Evolutionary conservation across 1,140 invertebrate species (phyloP).

Genomic region (Cylas formicarius): DNA sequence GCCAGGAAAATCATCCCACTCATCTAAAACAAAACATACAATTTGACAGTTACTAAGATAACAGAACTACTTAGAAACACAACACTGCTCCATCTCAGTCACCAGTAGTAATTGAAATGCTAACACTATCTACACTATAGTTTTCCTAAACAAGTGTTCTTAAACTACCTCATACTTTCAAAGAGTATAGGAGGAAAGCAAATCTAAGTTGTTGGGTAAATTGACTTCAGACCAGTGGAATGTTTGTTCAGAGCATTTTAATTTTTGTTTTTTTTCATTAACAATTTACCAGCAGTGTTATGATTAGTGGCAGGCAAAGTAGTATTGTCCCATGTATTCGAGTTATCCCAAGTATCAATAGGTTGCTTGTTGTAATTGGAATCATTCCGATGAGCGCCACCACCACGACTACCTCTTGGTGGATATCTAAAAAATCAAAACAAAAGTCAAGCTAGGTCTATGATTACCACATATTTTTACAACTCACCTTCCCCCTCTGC

Average conservation of each 20-base stretch:
- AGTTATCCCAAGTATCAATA: slow-evolving; percentile 48
- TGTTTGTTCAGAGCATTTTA: too few relatives aligned
- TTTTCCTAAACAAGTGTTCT: too few relatives aligned
- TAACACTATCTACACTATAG: too few relatives aligned
- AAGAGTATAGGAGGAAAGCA: too few relatives aligned
- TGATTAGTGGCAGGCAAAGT: slow-evolving; percentile 28
- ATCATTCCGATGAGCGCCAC: slow-evolving; percentile 41
- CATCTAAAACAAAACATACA: slow-evolving; percentile 22
- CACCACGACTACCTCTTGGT: slow-evolving; percentile 34
- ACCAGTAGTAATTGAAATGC: too few relatives aligned
- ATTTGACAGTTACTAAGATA: too few relatives aligned
- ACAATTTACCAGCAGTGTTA: slow-evolving; percentile 11
- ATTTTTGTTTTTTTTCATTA: neutral
- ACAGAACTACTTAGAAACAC: too few relatives aligned
- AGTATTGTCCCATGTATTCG: slow-evolving; percentile 35
- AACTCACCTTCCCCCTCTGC: slow-evolving; percentile 24
- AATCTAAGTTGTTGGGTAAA: too few relatives aligned
- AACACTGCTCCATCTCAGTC: too few relatives aligned
- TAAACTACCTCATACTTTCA: too few relatives aligned
- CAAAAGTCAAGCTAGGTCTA: neutral
- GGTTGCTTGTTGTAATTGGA: slow-evolving; percentile 40
- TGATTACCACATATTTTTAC: neutral
- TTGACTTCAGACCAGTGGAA: too few relatives aligned
- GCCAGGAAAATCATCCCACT: slow-evolving; percentile 47
- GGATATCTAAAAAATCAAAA: slow-evolving; percentile 5